phyloP scores from a whole-genome alignment of 2,888 invertebrate genomes.

The Sminthurides aquaticus region DNA sequence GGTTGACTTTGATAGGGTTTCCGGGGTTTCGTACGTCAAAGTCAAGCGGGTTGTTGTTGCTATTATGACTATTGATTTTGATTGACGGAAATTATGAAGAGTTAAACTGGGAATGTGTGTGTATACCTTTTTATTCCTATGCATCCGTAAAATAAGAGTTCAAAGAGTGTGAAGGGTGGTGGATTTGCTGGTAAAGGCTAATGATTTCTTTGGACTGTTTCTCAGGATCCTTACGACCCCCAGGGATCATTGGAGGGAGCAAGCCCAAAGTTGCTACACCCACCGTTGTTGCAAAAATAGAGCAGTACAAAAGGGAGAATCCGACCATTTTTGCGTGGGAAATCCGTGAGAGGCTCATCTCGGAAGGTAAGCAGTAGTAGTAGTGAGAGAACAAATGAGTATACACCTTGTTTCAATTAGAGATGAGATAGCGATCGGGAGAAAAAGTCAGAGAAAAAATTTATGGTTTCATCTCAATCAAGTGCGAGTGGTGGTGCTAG shows the following conservation, averaged over 20 bases:
- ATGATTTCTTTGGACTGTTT: constrained; percentile 44
- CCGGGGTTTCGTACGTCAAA: too few species aligned
- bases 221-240: constrained; percentile 78
- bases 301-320: constrained; percentile 95
- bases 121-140: too few species aligned
- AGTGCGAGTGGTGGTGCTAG: constrained; percentile 8
- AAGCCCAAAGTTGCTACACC: constrained; percentile 98
- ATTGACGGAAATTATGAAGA: too few species aligned
- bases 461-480: constrained; percentile 29
- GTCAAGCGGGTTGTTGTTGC: too few species aligned
- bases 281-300: constrained; percentile 92
- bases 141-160: too few species aligned
- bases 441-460: constrained; percentile 19
- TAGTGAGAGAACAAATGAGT: constrained; percentile 26
- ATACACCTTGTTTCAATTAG: constrained; percentile 33
- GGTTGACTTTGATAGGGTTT: too few species aligned
- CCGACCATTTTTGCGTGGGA: constrained; percentile 99
- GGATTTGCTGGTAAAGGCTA: too few species aligned
- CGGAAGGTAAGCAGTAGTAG: constrained; percentile 67
- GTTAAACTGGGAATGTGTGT: too few species aligned
- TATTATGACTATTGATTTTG: too few species aligned
- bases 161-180: too few species aligned
- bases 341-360: constrained; percentile 89
- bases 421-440: constrained; percentile 25
- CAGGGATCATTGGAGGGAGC: constrained; percentile 86